A percentile compares a stretch with the other conserved stretches of the same genome.
Conservation (phyloP, 2,797 vertebrate genomes). For the Anas capensis region DNA sequence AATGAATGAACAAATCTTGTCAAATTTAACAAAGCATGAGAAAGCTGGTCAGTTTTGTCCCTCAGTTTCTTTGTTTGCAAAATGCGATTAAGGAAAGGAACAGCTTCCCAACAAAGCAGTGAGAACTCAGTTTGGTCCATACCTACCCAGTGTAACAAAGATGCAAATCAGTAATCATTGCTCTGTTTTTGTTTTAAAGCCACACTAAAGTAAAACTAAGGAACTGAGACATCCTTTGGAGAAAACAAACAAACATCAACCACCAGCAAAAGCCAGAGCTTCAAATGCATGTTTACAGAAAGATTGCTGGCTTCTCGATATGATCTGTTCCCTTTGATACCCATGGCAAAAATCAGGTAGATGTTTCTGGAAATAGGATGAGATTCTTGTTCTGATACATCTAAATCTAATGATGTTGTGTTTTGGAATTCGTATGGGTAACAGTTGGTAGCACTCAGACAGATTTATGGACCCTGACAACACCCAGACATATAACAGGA, state of each 20-base stretch:
- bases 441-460: constrained; percentile 18
- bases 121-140: background rate
- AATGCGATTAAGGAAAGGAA: background rate
- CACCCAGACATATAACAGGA: constrained; percentile 30
- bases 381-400: background rate
- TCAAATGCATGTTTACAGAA: background rate
- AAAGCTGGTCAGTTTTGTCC: background rate
- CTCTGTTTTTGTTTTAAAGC: background rate
- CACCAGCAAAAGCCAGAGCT: background rate
- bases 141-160: background rate
- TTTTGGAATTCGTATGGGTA: background rate
- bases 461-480: constrained; percentile 54
- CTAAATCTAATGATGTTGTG: background rate
- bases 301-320: background rate
- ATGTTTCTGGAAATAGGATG: background rate
- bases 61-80: constrained; percentile 1
- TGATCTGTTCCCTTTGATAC: background rate
- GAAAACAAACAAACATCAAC: background rate
- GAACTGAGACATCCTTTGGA: background rate
- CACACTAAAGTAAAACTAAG: background rate
- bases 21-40: background rate
- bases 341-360: background rate
- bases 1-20: background rate
- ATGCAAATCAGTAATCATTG: background rate
- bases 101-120: background rate